Evolutionary conservation across 2,888 invertebrate genomes (phyloP), one percentile per base, ranked within the genome.

Genomic region (Ptychoptera albimana): DNA sequence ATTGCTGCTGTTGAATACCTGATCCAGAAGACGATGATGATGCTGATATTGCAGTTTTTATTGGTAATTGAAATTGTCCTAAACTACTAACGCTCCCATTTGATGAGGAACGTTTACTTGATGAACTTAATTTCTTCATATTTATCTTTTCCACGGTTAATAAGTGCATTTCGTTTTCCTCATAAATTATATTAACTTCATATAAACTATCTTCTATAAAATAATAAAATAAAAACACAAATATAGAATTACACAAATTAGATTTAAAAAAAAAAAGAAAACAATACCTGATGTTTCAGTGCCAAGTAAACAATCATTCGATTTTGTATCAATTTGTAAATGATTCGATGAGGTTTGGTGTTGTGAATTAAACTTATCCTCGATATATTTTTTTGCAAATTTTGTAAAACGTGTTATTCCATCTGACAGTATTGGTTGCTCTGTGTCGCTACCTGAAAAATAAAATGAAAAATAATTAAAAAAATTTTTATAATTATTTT

Each of bases 81-180:
- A 49, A 42, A 38, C 51, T 52, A 11, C 44, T 46, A 5, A 53
- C 47, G 42, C 50, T 53, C 4, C 52, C 52, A 43, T 53, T 52
- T 40, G 52, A 51, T 10, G 50, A 50, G 16, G 37, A 30, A 30
- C 43, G 45, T 6, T 34, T 45, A 6, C 37, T 37, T n/a, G 43
- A 43, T n/a, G 42, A 35, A 7, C 23, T 23, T 7, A 23, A 23
- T 47, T 49, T 46, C 47, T 47, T 11, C 47, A 37, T 29, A 45
- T 43, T 37, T 35, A 40, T 15, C n/a, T 50, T 51, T 45, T 54
- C 51, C 15, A 54, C 45, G 9, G 49, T 50, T 15, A 54, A 44
- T 37, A 47, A 52, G 36, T 47, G 42, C 36, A 54, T 47, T 40
- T 52, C 52, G 32, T 51, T 50, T 35, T 48, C 40, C 23, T 53